Percentiles rank a stretch among this genome's conserved stretches.
These are phyloP conservation scores for Oreochromis spilurus DNA, from an alignment of 2,113 vertebrate species.

Conservation along the genomic window DNA sequence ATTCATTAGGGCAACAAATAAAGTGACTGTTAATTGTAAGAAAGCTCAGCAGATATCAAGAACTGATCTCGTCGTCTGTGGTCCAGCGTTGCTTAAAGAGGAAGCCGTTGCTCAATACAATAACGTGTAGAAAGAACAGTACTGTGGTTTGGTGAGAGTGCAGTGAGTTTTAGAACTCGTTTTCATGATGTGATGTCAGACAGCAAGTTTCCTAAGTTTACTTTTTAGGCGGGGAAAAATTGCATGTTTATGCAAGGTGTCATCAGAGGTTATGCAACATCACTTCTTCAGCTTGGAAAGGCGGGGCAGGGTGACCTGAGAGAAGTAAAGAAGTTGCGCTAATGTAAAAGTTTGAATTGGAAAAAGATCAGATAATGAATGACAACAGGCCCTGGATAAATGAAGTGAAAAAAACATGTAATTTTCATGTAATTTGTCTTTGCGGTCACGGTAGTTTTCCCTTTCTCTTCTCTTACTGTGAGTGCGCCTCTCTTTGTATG, in stretches of 20 bases:
- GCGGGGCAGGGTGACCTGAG: neutral
- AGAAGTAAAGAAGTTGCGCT: neutral
- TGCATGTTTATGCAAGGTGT: neutral
- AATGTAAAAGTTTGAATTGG: neutral
- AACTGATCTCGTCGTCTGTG: neutral
- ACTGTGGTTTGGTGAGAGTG: neutral
- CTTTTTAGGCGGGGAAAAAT: accelerated
- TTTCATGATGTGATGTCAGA: neutral
- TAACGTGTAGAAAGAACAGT: neutral
- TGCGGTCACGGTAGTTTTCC: accelerated
- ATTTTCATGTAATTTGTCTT: neutral
- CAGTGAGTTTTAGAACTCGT: neutral
- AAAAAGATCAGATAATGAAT: neutral
- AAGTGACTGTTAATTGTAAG: neutral
- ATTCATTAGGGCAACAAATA: neutral
- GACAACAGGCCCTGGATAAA: neutral
- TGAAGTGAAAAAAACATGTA: accelerated
- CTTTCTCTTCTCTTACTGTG: neutral
- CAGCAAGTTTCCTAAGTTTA: neutral
- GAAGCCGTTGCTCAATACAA: neutral
- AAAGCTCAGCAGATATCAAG: neutral
- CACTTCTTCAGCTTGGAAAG: neutral
- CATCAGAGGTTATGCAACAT: neutral
- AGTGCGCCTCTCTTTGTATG: accelerated
- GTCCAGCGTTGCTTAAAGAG: neutral